These are phyloP conservation scores for Phyllostomus hastatus DNA, from an alignment of 2,113 vertebrate species.

Conservation along the genomic window DNA sequence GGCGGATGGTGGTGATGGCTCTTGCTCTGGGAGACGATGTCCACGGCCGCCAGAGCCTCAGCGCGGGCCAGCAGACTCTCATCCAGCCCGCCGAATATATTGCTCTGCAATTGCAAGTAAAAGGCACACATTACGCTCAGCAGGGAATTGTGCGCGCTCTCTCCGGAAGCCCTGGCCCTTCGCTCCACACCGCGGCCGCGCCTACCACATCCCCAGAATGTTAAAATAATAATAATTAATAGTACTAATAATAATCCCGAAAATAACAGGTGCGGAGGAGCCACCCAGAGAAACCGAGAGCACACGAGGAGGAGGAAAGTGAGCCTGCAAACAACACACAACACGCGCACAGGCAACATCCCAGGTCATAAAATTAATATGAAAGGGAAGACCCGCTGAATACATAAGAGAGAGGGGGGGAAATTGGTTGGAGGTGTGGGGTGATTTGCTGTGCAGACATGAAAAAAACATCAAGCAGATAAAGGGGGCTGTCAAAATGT, in stretches of 20 bases:
- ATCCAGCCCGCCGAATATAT: conserved; percentile 99
- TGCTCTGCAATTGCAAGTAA: conserved; percentile 99
- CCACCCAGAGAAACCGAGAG: neutral
- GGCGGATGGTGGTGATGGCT: conserved; percentile 96
- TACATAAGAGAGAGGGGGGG: conserved; percentile 85
- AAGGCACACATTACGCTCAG: conserved; percentile 98
- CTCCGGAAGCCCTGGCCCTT: conserved; percentile 56
- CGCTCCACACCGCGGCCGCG: neutral
- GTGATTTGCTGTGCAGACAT: conserved; percentile 92
- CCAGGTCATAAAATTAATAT: conserved; percentile 98
- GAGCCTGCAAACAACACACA: conserved; percentile 60
- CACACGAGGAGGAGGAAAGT: conserved; percentile 34
- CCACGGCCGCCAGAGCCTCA: conserved; percentile 99
- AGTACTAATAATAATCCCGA: conserved; percentile 71
- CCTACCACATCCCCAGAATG: conserved; percentile 91
- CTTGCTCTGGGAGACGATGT: conserved; percentile 98
- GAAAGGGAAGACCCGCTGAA: conserved; percentile 89
- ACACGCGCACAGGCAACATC: conserved; percentile 87
- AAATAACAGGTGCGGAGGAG: conserved; percentile 58
- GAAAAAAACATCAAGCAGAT: conserved; percentile 88
- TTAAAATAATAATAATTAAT: conserved; percentile 76
- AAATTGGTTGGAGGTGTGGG: conserved; percentile 86
- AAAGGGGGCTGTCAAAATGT: conserved; percentile 88
- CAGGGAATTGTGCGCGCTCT: conserved; percentile 88
- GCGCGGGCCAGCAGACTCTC: conserved; percentile 99